Evolutionary conservation across 2,113 vertebrate genomes (phyloP).

Genomic region (Zapus hudsonius): DNA sequence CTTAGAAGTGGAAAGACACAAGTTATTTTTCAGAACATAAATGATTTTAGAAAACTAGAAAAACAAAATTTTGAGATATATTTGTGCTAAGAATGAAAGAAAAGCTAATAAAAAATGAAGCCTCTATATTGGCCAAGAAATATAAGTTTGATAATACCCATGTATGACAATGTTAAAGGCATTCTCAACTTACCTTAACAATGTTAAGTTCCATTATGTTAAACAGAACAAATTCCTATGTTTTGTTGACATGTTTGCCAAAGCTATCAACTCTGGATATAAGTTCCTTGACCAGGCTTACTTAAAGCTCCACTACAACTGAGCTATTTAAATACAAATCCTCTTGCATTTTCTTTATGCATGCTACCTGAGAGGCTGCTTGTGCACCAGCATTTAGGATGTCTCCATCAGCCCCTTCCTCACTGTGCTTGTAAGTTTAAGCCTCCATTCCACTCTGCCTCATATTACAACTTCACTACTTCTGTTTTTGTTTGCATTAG

Average conservation of each 20-base stretch:
- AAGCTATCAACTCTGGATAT: background rate
- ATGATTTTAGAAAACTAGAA: constrained; percentile 30
- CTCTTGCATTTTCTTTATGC: background rate
- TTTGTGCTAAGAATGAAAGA: background rate
- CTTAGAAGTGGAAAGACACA: background rate
- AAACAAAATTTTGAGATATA: constrained; percentile 38
- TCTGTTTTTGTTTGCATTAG: background rate
- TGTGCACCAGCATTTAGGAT: background rate
- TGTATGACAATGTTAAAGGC: background rate
- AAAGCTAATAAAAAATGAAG: background rate
- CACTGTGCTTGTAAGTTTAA: background rate
- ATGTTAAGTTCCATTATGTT: constrained; percentile 26
- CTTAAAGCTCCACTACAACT: background rate
- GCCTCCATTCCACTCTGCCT: background rate
- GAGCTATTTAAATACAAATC: constrained; percentile 29
- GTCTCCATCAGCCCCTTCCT: background rate
- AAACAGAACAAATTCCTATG: background rate
- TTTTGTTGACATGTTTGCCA: constrained; percentile 6
- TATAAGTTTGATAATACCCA: background rate
- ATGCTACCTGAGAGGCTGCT: background rate
- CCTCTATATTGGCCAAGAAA: constrained; percentile 11
- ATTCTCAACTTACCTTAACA: constrained; percentile 4
- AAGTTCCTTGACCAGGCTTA: background rate
- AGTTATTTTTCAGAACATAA: constrained; percentile 21
- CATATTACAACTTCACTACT: background rate